Percentiles rank a stretch among this genome's conserved stretches.
phyloP scores from a whole-genome alignment of 1,140 invertebrate genomes.

The Caerostris extrusa region DNA sequence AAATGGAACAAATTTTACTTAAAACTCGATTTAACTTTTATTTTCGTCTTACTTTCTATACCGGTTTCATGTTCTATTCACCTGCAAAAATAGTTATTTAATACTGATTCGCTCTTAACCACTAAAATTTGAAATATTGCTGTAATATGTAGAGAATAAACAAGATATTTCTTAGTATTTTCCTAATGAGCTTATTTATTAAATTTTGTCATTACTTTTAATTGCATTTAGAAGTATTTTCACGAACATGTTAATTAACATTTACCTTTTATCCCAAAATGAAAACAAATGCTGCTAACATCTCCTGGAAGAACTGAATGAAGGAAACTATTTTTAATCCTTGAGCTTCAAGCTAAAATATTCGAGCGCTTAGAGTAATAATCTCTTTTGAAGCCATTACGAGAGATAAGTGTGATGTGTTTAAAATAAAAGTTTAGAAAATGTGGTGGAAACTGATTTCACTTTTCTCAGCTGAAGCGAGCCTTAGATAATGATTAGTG shows the following conservation, averaged over 20 bases:
- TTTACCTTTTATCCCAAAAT: background rate
- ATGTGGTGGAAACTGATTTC: background rate
- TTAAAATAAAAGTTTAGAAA: conserved; percentile 9
- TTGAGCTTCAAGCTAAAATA: background rate
- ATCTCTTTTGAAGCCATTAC: conserved; percentile 31
- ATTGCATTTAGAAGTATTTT: background rate
- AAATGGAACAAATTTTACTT: no score
- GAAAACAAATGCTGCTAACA: background rate
- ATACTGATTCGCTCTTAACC: no score
- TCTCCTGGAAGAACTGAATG: background rate
- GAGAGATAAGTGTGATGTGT: conserved; percentile 1
- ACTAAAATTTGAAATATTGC: background rate
- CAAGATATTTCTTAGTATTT: background rate
- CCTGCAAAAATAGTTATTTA: no score
- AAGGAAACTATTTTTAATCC: background rate
- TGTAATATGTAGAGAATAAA: background rate
- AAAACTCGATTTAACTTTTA: no score
- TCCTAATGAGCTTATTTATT: background rate
- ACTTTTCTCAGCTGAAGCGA: background rate
- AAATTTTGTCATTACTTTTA: background rate
- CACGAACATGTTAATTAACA: background rate
- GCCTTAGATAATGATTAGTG: conserved; percentile 33
- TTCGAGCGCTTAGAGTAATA: background rate
- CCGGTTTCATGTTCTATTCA: no score
- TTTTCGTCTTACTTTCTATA: no score